Evolutionary conservation across 1,140 invertebrate species (phyloP).

Genomic region (Lordiphosa mommai): DNA sequence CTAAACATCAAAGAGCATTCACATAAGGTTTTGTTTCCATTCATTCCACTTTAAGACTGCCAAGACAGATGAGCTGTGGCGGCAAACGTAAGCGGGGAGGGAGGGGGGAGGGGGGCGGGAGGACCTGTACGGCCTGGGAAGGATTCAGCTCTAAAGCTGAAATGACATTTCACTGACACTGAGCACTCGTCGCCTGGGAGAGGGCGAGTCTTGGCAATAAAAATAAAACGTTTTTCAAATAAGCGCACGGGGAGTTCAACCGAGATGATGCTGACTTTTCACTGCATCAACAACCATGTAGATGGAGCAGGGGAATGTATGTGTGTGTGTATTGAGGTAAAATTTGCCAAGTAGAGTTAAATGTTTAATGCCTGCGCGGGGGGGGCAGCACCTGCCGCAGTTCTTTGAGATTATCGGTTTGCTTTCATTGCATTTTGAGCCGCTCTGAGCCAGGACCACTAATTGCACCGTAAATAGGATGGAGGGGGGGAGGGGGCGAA

Average conservation of each 20-base stretch:
- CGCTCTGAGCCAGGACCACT: not conserved
- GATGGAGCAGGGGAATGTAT: no score
- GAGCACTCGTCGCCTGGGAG: conserved; percentile 66
- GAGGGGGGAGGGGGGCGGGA: not conserved
- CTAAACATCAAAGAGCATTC: not conserved
- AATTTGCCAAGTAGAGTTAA: conserved; percentile 24
- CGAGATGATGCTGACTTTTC: conserved; percentile 22
- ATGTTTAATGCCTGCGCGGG: conserved; percentile 24
- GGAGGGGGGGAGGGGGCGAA: not conserved
- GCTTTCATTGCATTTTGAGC: not conserved
- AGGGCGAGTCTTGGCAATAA: conserved; percentile 48
- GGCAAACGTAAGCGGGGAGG: not conserved
- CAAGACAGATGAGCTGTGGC: conserved; percentile 4
- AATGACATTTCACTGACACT: conserved; percentile 74
- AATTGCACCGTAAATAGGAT: not conserved
- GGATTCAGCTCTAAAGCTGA: conserved; percentile 26
- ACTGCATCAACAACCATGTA: conserved; percentile 17
- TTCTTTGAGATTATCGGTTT: not conserved
- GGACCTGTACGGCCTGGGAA: not conserved
- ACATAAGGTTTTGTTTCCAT: not conserved
- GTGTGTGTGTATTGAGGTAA: conserved; percentile 15
- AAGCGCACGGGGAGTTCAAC: conserved; percentile 53
- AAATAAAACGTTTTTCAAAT: conserved; percentile 77
- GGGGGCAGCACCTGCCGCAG: not conserved
- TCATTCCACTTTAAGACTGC: not conserved